Evolutionary conservation across 2,888 invertebrate genomes (phyloP).

Genomic region (Boloria euphrosyne): DNA sequence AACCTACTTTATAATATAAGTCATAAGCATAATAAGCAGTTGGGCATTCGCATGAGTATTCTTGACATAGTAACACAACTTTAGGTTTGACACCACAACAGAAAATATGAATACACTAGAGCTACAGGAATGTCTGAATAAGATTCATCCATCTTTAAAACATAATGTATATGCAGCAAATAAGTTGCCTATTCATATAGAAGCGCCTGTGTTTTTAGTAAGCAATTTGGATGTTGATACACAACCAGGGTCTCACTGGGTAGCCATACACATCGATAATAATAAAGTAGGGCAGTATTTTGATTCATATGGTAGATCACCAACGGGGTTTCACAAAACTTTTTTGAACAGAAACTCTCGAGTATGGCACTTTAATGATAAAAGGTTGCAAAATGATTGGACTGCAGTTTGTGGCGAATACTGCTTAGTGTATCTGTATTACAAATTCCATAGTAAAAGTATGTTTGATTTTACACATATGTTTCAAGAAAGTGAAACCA

Average conservation of each 20-base stretch:
- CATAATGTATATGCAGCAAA: too few species aligned
- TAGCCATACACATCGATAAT: conserved; percentile 29
- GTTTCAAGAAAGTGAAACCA: not conserved
- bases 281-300: conserved; percentile 33
- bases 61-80: too few species aligned
- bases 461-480: conserved; percentile 4
- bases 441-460: not conserved
- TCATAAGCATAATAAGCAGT: too few species aligned
- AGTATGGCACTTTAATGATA: conserved; percentile 36
- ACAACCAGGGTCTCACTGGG: conserved; percentile 19
- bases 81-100: too few species aligned
- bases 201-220: too few species aligned
- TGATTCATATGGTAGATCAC: conserved; percentile 34
- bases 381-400: conserved; percentile 26
- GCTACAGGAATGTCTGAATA: not conserved
- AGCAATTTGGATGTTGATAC: too few species aligned
- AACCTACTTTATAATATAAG: too few species aligned
- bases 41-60: too few species aligned
- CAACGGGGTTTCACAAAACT: conserved; percentile 25
- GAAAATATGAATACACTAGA: too few species aligned
- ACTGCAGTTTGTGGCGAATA: conserved; percentile 1
- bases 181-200: too few species aligned
- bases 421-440: conserved; percentile 4
- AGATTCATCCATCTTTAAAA: not conserved
- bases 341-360: conserved; percentile 38